Base-by-base conservation (phyloP, 2,888 invertebrate genomes). In the Chrysolina americana region DNA sequence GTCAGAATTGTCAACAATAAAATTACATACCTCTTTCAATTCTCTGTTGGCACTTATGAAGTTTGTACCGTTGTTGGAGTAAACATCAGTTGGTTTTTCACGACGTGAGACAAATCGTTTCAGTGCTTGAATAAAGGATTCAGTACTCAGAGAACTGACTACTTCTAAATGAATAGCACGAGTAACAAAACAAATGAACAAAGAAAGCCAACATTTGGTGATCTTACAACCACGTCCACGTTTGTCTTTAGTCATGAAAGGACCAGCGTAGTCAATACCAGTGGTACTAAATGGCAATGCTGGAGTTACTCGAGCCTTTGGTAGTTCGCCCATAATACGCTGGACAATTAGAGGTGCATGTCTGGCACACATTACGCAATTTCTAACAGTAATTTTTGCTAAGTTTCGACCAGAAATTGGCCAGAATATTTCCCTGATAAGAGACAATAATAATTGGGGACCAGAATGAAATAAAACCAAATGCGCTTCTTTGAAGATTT, bases 221-320 rank as follows among this genome's bases (percentile, higher is more conserved):
- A 28, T 28, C 28, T 28, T 28, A 28, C 28, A 28, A 28, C 28
- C 28, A 28, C 28, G 28, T 28, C 28, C 28, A 28, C 28, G 28
- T 28, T 28, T 28, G 28, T 63, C 63, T 28, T 41, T 28, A 1
- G 28, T 63, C 28, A 36, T 28, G 17, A 63, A 15, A 23, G 36
- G 63, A 36, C 63, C 63, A 15, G 63, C 63, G 15, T 63, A 36
- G 19, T 63, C 13, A 15, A 63, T 36, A n/a, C 63, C 63, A 36
- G 36, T 63, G 2, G 36, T 17, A 63, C 9, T n/a, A 28, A 63
- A 63, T 8, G 63, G 63, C 9, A 6, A 36, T 8, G 17, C 5
- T 23, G 59, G 59, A 10, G 4, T 19, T 10, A 21, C 5, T 19
- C 63, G 63, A 9, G 8, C n/a, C 36, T 36, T 13, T 13, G 63